Evolutionary conservation across 2,888 invertebrate species (phyloP).

Genomic region (Palloptera scutellata): DNA sequence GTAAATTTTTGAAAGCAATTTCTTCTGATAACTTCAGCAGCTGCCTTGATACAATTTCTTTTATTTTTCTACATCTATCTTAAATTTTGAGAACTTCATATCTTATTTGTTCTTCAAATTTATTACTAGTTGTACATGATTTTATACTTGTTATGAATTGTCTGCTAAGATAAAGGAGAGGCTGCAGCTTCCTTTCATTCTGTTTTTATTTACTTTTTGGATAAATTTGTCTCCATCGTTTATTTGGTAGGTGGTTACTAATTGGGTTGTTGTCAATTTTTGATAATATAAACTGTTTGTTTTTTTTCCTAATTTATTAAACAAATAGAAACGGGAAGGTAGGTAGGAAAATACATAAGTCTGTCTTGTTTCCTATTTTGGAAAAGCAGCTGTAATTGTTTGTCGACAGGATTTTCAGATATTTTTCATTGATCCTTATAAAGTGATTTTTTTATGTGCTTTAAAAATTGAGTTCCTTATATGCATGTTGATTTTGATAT

Average conservation of each 20-base stretch:
- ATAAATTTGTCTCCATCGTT: not conserved
- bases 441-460: no score
- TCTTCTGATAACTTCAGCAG: not conserved
- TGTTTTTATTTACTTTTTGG: not conserved
- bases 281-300: not conserved
- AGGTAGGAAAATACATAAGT: not conserved
- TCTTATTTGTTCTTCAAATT: conserved; percentile 2
- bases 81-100: not conserved
- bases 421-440: no score
- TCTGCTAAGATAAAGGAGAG: not conserved
- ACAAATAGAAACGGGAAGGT: no score
- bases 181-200: not conserved
- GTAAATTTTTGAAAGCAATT: conserved; percentile 16
- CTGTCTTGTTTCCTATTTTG: not conserved
- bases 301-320: not conserved
- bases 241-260: conserved; percentile 8
- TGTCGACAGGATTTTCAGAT: no score
- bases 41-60: not conserved
- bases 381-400: no score
- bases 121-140: not conserved
- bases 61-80: not conserved
- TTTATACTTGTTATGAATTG: not conserved
- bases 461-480: no score
- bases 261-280: conserved; percentile 8
- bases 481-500: no score